phyloP scores from a whole-genome alignment of 2,888 invertebrate species.

The Mallateleia sp. region DNA sequence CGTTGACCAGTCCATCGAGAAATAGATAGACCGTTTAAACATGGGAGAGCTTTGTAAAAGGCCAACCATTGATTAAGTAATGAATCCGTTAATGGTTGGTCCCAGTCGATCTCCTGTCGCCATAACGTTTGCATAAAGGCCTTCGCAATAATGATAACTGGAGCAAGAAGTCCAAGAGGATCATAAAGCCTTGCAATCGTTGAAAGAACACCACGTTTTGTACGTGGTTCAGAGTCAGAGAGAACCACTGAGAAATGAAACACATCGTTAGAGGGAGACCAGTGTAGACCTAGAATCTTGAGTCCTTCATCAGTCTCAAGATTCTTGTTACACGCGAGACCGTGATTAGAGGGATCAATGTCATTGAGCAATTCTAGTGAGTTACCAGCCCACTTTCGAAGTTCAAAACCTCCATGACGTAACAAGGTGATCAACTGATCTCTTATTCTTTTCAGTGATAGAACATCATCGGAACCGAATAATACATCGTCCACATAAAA shows the following conservation, averaged over 20 bases:
- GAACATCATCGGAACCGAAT: too few species aligned
- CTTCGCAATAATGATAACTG: background rate
- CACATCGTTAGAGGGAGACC: too few species aligned
- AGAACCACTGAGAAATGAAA: too few species aligned
- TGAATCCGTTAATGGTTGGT: too few species aligned
- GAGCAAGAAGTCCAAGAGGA: background rate
- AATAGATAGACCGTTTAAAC: background rate
- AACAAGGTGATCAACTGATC: constrained; percentile 5
- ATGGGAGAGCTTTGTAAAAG: background rate
- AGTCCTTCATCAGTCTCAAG: too few species aligned
- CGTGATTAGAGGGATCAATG: background rate
- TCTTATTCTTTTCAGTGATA: too few species aligned
- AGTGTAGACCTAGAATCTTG: background rate
- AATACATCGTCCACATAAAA: too few species aligned
- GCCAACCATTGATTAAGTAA: too few species aligned
- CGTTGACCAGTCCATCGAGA: background rate
- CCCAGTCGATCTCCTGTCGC: background rate
- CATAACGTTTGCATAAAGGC: background rate
- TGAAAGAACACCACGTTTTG: too few species aligned
- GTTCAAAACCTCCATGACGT: background rate
- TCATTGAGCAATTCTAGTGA: background rate
- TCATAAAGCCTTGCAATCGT: too few species aligned
- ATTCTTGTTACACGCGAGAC: too few species aligned
- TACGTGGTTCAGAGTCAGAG: too few species aligned
- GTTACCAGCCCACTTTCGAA: constrained; percentile 13